Percentiles rank a stretch among this genome's conserved stretches.
Evolutionary conservation across 2,888 invertebrate species (phyloP).

Genomic region (Piscicola geometra): DNA sequence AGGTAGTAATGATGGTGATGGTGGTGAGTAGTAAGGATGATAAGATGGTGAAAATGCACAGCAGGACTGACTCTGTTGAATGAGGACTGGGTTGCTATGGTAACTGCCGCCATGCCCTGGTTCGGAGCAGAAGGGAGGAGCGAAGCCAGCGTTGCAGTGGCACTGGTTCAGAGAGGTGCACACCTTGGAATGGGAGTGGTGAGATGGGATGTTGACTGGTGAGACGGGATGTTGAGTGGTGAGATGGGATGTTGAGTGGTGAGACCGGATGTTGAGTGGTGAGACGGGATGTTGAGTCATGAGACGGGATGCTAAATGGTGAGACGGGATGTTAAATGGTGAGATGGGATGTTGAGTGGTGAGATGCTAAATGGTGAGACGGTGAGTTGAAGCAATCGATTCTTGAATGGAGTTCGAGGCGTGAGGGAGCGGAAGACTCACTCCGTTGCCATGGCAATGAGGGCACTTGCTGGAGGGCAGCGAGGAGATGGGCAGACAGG

Average conservation of each 20-base stretch:
- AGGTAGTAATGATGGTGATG: not conserved
- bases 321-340: no score
- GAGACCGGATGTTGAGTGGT: not conserved
- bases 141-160: slow-evolving; percentile 24
- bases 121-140: slow-evolving; percentile 25
- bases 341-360: no score
- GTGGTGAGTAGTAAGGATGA: not conserved
- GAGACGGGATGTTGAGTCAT: not conserved
- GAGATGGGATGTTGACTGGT: no score
- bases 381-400: no score
- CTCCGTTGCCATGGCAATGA: slow-evolving; percentile 29
- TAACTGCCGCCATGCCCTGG: slow-evolving; percentile 27
- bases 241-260: no score
- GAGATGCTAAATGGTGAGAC: no score
- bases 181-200: no score
- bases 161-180: slow-evolving; percentile 30
- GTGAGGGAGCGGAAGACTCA: no score
- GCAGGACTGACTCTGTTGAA: slow-evolving; percentile 14
- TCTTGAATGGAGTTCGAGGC: no score
- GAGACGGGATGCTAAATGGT: no score
- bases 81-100: slow-evolving; percentile 32
- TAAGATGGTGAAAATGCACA: slow-evolving; percentile 6
- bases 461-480: slow-evolving; percentile 19
- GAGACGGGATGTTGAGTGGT: no score
- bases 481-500: slow-evolving; percentile 1